These are phyloP conservation scores for Radopholus similis DNA, from an alignment of 1,140 invertebrate genomes.

Conservation along the genomic window DNA sequence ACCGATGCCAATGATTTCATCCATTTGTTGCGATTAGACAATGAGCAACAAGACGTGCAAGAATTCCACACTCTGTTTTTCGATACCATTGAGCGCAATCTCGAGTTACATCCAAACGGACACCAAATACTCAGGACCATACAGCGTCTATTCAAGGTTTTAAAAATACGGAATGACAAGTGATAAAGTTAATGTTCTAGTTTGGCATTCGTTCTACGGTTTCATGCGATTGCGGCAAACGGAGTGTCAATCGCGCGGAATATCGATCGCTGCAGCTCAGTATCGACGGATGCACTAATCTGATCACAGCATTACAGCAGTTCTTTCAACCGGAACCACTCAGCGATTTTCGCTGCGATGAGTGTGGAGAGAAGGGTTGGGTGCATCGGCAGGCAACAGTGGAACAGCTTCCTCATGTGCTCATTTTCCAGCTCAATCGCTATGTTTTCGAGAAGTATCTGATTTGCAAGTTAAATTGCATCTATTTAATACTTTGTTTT, in stretches of 20 bases:
- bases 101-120: conserved; percentile 50
- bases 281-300: conserved; percentile 44
- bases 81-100: conserved; percentile 42
- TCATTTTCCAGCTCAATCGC: conserved; percentile 50
- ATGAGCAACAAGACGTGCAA: conserved; percentile 58
- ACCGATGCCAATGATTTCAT: conserved; percentile 40
- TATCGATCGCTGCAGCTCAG: conserved; percentile 42
- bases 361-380: conserved; percentile 32
- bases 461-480: background rate
- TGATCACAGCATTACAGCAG: conserved; percentile 37
- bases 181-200: conserved; percentile 26
- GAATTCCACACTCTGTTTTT: conserved; percentile 55
- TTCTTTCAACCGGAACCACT: conserved; percentile 43
- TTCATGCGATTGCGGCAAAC: conserved; percentile 33
- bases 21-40: conserved; percentile 39
- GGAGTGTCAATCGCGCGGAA: conserved; percentile 16
- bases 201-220: conserved; percentile 28
- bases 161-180: background rate
- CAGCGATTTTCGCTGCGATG: conserved; percentile 41
- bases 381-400: conserved; percentile 16
- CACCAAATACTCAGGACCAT: conserved; percentile 16
- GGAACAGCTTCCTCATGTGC: conserved; percentile 40
- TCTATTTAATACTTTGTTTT: conserved; percentile 12
- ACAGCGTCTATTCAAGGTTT: conserved; percentile 28
- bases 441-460: conserved; percentile 46